A percentile compares a stretch with the other conserved stretches of the same genome.
These are phyloP conservation scores for Buathra laborator DNA, from an alignment of 2,888 invertebrate genomes.

Conservation along the genomic window DNA sequence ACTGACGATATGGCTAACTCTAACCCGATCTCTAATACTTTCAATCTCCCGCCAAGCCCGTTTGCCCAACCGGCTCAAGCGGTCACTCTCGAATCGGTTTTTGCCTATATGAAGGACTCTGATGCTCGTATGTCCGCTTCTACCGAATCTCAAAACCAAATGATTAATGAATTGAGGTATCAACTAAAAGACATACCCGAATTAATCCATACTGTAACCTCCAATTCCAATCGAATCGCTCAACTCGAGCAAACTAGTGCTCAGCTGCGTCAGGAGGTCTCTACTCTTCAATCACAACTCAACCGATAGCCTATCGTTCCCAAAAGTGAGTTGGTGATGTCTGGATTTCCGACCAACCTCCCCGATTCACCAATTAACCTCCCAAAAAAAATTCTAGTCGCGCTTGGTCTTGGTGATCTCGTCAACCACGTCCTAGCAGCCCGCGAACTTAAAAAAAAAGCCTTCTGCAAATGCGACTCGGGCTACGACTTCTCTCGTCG, in stretches of 20 bases:
- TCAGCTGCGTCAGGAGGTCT: background rate
- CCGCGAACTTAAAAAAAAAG: background rate
- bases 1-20: background rate
- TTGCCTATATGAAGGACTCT: no score
- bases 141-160: background rate
- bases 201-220: background rate
- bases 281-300: background rate
- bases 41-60: background rate
- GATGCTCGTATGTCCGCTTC: background rate
- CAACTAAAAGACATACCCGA: background rate
- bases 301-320: background rate
- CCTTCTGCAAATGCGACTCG: background rate
- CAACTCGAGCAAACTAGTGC: background rate
- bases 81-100: background rate
- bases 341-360: background rate
- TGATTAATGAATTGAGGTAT: background rate
- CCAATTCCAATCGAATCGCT: background rate
- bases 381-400: background rate
- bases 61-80: background rate
- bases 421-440: background rate
- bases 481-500: background rate
- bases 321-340: background rate
- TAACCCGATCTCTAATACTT: background rate
- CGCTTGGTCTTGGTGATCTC: background rate
- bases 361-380: background rate